A percentile compares a stretch with the other conserved stretches of the same genome.
Conservation (phyloP, 2,797 vertebrate species). For the Artibeus jamaicensis region DNA sequence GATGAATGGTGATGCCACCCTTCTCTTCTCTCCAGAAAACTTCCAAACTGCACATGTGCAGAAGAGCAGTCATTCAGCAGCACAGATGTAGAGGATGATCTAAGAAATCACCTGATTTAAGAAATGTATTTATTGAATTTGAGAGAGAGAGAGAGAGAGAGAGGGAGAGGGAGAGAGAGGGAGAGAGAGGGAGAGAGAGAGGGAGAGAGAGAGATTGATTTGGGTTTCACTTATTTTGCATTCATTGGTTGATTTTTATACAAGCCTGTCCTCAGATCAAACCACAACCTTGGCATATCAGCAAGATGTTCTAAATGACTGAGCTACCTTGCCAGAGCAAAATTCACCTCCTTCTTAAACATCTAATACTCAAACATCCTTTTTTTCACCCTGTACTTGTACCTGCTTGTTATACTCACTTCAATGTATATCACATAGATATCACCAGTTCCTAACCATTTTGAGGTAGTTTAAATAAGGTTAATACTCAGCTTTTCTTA, state of each 20-base stretch:
- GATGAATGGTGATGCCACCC: background rate
- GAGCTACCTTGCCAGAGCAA: background rate
- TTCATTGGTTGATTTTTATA: background rate
- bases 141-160: background rate
- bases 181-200: background rate
- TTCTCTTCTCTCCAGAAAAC: background rate
- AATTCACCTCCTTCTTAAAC: background rate
- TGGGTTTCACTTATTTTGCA: background rate
- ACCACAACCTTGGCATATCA: background rate
- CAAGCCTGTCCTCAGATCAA: background rate
- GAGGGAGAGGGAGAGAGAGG: background rate
- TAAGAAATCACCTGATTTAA: background rate
- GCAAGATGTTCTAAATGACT: background rate
- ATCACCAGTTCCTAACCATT: background rate
- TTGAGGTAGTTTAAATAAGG: background rate
- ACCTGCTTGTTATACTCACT: background rate
- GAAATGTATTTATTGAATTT: background rate
- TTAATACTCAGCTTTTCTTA: background rate
- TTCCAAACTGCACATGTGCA: background rate
- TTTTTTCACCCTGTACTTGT: background rate
- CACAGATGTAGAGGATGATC: background rate
- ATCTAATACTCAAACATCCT: background rate
- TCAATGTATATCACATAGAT: background rate
- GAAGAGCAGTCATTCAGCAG: background rate
- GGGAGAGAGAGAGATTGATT: background rate